phyloP scores from a whole-genome alignment of 2,797 vertebrate species.

The Sciurus carolinensis region DNA sequence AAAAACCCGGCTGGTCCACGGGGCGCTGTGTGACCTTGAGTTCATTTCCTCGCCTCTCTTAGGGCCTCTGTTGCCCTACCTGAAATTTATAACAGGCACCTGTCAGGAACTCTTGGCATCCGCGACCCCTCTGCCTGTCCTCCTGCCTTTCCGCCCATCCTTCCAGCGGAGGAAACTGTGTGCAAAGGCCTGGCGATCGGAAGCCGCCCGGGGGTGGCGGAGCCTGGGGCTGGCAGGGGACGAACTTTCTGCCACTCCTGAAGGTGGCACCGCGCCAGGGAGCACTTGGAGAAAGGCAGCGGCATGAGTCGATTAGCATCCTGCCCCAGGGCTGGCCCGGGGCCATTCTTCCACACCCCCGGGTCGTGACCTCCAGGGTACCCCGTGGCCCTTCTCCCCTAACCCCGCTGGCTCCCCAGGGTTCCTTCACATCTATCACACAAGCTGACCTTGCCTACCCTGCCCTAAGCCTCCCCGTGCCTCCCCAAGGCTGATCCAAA shows the following conservation, averaged over 20 bases:
- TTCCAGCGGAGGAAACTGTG: neutral
- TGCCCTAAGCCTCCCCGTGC: neutral
- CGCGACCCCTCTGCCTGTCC: neutral
- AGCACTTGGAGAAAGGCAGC: neutral
- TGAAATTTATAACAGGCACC: neutral
- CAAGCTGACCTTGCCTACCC: neutral
- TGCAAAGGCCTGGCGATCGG: neutral
- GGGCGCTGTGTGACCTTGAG: neutral
- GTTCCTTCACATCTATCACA: neutral
- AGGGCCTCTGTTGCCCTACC: neutral
- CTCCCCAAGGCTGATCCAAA: fast-evolving
- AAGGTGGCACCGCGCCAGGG: neutral
- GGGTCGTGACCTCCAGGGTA: neutral
- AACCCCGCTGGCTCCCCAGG: neutral
- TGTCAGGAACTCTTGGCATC: neutral
- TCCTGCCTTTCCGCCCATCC: no score
- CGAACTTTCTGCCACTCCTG: no score
- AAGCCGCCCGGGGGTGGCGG: fast-evolving
- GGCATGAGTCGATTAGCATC: fast-evolving
- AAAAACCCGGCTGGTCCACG: neutral
- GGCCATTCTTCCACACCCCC: fast-evolving
- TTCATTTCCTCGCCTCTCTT: neutral
- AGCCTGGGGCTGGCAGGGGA: no score
- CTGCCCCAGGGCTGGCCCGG: neutral
- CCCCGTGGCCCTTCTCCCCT: no score